Evolutionary conservation across 2,888 invertebrate species (phyloP), one percentile per base, ranked within the genome.

Genomic region (Pasiphila rectangulata): DNA sequence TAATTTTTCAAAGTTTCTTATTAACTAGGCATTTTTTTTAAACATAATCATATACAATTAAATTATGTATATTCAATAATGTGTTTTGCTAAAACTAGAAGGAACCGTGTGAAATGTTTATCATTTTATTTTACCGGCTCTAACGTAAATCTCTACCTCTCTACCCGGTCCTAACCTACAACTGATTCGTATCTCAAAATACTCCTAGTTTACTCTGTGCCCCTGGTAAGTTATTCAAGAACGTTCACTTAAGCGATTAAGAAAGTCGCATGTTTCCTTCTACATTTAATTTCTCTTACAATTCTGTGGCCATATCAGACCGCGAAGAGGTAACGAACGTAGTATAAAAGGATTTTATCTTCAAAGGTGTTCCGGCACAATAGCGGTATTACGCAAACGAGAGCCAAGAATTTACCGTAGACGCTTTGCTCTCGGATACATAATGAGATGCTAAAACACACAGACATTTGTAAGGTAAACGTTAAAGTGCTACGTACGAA

Each of bases 351-450:
- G 69, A 72, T 76, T 78, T 79, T 79, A 75, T 75, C 75, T 75
- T 72, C 74, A 73, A 75, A 81, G 76, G 75, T 81, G 78, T 71
- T 70, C 64, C 59, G 70, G 70, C 69, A 80, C 77, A 83, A 79
- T 76, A 67, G 70, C 64, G 67, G 72, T 67, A 70, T 76, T 71
- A 75, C 71, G 69, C 70, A 76, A 78, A 77, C 72, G 76, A 74
- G 78, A 75, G 67, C 71, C 63, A 69, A 70, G 72, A 77, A 72
- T 77, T 74, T 71, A 70, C 70, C 30, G 29, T 44, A 37, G 43
- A 27, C 30, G 44, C 32, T 43, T 60, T 61, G 59, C 63, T 66
- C 64, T 54, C 56, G 50, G 61, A 57, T 65, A 66, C 72, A 74
- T 80, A 79, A 82, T 77, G 78, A 77, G 73, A 77, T 73, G 71